Percentiles rank a stretch among this genome's conserved stretches.
Evolutionary conservation across 2,797 vertebrate genomes (phyloP).

Genomic region (Sebastes itinus): DNA sequence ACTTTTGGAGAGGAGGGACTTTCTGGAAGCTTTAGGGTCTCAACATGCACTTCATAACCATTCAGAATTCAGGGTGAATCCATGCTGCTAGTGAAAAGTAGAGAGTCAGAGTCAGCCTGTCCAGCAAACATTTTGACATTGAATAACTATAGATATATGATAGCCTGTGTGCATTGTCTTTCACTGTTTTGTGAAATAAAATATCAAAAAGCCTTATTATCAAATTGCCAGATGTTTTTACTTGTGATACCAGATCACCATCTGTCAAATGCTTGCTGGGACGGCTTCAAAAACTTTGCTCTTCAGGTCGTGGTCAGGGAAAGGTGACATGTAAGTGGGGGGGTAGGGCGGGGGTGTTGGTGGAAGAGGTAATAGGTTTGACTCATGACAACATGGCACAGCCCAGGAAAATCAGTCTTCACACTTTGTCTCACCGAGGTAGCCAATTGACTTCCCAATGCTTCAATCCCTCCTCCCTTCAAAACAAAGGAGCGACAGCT

Average conservation of each 20-base stretch:
- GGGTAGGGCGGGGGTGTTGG: not conserved
- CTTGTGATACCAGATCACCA: not conserved
- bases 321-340: not conserved
- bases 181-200: not conserved
- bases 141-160: not conserved
- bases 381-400: conserved; percentile 23
- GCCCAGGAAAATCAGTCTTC: conserved; percentile 59
- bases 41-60: conserved; percentile 42
- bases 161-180: not conserved
- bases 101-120: not conserved
- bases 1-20: not conserved
- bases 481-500: conserved; percentile 75
- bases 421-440: conserved; percentile 81
- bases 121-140: conserved; percentile 47
- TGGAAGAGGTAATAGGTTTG: not conserved
- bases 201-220: not conserved
- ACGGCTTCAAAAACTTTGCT: not conserved
- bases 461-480: conserved; percentile 85
- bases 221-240: not conserved
- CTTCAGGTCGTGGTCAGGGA: not conserved
- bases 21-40: conserved; percentile 25
- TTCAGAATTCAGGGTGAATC: conserved; percentile 12
- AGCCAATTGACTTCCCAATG: conserved; percentile 83
- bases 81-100: conserved; percentile 42
- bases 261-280: conserved; percentile 53